Base-by-base conservation (phyloP, 2,797 vertebrate species). In the Amblyopsis hoosieri region DNA sequence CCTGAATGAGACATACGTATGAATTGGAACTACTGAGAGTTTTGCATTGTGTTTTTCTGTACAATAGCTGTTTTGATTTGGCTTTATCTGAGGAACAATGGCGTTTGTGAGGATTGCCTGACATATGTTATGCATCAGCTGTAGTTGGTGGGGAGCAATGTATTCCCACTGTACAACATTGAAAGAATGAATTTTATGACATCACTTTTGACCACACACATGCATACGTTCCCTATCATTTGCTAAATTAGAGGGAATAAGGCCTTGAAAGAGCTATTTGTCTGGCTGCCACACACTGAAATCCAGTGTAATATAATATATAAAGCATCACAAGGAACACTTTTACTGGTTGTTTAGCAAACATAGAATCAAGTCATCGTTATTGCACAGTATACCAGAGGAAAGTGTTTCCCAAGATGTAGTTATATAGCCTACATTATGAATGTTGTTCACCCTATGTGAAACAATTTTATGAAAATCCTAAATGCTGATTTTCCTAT, bases 121-220 rank as follows among this genome's bases (percentile, higher is more conserved):
- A 77, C 82, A 78, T 83, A 74, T 75, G 83, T 77, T 67, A 61
- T 51, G 45, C 75, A 83, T 87, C 80, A 76, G 76, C 69, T 75
- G 33, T 66, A 71, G 64, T 76, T 19, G n/a, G 64, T 57, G 60
- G 11, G 37, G 33, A 42, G 64, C 62, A 63, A 58, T 67, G 66
- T 71, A 51, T 75, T 78, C 57, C 53, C 56, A 68, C 67, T 79
- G 71, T 70, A 14, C 57, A 59, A 0, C 59, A 47, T 53, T 69
- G 19, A 60, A 29, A 67, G 64, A 58, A 29, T 64, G 50, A 45
- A 60, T 66, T 79, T 81, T 37, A 70, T 67, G 31, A 33, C 31
- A 31, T 73, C 51, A 72, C 45, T 62, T 50, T 69, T 66, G 70
- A 66, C 68, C 61, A 49, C 67, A 57, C 62, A 49, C 45, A 60